These are phyloP conservation scores for Helicoverpa zea DNA, from an alignment of 1,140 invertebrate species.

Conservation along the genomic window DNA sequence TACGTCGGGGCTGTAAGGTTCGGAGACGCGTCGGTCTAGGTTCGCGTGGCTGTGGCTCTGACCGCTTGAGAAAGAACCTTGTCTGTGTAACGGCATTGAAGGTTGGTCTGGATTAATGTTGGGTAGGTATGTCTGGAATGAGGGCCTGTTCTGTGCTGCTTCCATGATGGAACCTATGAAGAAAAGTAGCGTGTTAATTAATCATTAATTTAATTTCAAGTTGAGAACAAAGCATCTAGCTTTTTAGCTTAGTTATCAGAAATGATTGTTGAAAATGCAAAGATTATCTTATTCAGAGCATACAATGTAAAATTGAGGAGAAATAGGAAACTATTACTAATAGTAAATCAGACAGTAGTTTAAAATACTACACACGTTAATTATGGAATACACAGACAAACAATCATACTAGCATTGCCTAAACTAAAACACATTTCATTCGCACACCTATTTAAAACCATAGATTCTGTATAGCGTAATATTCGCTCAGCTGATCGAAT, in stretches of 20 bases:
- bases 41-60: slow-evolving; percentile 66
- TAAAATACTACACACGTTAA: background rate
- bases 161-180: slow-evolving; percentile 64
- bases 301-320: background rate
- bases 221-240: background rate
- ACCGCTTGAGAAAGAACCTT: slow-evolving; percentile 67
- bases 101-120: slow-evolving; percentile 48
- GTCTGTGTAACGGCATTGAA: slow-evolving; percentile 65
- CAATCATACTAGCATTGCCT: background rate
- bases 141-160: slow-evolving; percentile 86
- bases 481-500: no score
- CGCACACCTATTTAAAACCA: no score
- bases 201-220: background rate
- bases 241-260: background rate
- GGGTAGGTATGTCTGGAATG: slow-evolving; percentile 67
- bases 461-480: background rate
- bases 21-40: slow-evolving; percentile 77
- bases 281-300: background rate
- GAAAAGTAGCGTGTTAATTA: background rate
- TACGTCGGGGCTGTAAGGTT: slow-evolving; percentile 79
- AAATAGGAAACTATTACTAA: background rate
- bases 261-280: no score
- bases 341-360: background rate
- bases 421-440: background rate
- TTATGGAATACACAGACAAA: background rate